Percentiles rank a stretch among this genome's conserved stretches.
Evolutionary conservation across 2,888 invertebrate genomes (phyloP).

Genomic region (Xestia sexstrigata): DNA sequence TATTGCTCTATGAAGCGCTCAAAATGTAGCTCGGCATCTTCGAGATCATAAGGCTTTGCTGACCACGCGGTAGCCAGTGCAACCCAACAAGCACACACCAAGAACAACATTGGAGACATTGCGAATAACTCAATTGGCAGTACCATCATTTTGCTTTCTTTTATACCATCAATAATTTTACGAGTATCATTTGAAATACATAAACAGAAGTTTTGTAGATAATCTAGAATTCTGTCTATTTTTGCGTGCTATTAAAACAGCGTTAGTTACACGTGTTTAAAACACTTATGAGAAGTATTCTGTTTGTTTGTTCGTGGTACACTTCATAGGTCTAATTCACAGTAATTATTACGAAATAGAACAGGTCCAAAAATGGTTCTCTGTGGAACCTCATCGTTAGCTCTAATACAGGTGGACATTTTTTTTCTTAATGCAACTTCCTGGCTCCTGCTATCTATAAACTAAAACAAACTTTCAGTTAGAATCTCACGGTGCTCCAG

Average conservation of each 20-base stretch:
- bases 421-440: too few species aligned
- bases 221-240: neutral
- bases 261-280: neutral
- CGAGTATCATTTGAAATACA: neutral
- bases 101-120: neutral
- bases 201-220: neutral
- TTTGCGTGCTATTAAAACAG: neutral
- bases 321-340: neutral
- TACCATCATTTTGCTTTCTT: neutral
- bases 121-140: neutral
- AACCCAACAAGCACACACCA: neutral
- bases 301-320: neutral
- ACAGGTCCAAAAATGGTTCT: neutral
- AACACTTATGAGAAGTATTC: neutral
- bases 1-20: slow-evolving; percentile 9
- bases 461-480: neutral
- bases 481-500: neutral
- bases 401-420: neutral
- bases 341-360: neutral
- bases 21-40: neutral
- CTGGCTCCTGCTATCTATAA: neutral
- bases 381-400: neutral
- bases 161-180: neutral
- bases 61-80: neutral
- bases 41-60: neutral